Evolutionary conservation across 1,140 invertebrate species (phyloP), one percentile per base, ranked within the genome.

Genomic region (Nymphalis io): DNA sequence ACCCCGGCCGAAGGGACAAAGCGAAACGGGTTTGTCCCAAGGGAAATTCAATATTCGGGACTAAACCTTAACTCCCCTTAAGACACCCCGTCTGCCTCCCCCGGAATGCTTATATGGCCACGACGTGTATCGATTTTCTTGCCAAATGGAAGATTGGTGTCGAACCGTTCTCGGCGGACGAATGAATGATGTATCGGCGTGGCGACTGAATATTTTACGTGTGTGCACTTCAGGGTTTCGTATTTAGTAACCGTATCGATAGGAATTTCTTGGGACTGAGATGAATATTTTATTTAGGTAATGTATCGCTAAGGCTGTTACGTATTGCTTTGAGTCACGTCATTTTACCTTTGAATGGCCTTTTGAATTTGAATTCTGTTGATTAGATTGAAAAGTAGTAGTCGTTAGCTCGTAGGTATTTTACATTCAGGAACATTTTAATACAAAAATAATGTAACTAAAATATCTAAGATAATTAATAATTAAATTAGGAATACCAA

Each of bases 11-110:
- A 89, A 91, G 87, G 89, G 89, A 90, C 88, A 89, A 91, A 88
- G 88, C 82, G 88, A 91, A 91, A 90, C 89, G 88, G 88, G 89
- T 91, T 91, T 91, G 88, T 90, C 89, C 89, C 88, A 88, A 85
- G 89, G 89, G 89, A 91, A 91, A 91, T 91, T 91, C 89, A 91
- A 91, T 91, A 91, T 91, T 91, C 89, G 89, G 89, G 89, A 90
- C 89, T 91, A 91, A 91, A 91, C 87, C 89, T 90, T 90, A 90
- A 87, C 89, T 86, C 88, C 89, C 89, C 82, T 85, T 85, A 88
- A 89, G 85, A 84, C 85, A 82, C 87, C 89, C 89, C 83, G 85
- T 87, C 87, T 88, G 79, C 87, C 87, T 73, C 84, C 89, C 87
- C 83, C 82, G 82, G 86, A 89, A 90, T 91, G 89, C 89, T 91